Conservation (phyloP, 2,888 invertebrate genomes). For the Platycnemis pennipes region DNA sequence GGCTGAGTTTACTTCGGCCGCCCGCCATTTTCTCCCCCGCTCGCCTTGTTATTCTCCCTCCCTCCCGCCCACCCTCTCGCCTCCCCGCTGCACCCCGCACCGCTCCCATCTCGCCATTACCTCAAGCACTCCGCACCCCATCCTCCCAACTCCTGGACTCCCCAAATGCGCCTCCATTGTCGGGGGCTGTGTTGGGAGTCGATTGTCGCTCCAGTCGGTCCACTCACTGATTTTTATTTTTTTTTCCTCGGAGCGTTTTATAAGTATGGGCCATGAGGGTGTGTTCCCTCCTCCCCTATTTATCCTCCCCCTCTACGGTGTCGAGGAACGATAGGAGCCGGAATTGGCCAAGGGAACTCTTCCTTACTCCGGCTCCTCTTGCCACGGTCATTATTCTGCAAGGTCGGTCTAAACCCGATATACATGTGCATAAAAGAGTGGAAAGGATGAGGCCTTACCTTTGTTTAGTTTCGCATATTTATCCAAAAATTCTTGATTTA, state of each 20-base stretch:
- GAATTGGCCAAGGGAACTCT: neutral
- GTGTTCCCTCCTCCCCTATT: neutral
- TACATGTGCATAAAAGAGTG: neutral
- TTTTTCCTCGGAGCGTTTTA: neutral
- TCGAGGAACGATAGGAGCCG: neutral
- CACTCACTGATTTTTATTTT: neutral
- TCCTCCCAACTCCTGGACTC: neutral
- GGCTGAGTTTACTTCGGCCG: neutral
- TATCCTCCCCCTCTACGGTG: neutral
- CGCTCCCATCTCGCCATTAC: neutral
- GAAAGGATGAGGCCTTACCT: too few species aligned
- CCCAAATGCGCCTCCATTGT: neutral
- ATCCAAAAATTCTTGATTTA: too few species aligned
- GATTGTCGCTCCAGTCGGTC: constrained; percentile 4
- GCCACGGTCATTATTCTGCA: neutral
- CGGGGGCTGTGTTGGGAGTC: neutral
- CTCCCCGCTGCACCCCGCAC: neutral
- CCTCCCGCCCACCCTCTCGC: neutral
- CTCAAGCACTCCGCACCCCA: neutral
- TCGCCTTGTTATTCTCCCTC: neutral
- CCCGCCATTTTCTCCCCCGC: neutral
- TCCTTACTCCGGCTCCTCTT: neutral
- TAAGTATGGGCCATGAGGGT: neutral
- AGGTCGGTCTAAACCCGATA: neutral
- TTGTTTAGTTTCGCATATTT: too few species aligned